A percentile compares a stretch with the other conserved stretches of the same genome.
phyloP scores from a whole-genome alignment of 2,797 vertebrate genomes.

The Trematomus bernacchii region DNA sequence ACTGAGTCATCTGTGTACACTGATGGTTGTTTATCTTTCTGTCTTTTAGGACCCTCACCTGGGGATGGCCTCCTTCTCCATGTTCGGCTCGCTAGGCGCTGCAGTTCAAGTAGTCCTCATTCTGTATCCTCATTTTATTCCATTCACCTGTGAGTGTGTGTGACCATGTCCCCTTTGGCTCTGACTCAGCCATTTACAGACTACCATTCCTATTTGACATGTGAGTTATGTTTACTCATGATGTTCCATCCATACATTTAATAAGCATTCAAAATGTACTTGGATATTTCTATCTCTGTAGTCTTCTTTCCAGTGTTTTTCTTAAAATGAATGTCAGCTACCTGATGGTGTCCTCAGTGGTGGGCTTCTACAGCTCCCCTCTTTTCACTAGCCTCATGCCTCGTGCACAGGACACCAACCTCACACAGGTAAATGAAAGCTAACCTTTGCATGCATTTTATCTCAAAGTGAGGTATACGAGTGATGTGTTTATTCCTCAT shows the following conservation, averaged over 20 bases:
- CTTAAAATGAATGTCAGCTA: conserved; percentile 85
- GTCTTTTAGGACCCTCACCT: conserved; percentile 89
- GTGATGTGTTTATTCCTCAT: neutral
- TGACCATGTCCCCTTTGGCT: neutral
- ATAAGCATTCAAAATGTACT: neutral
- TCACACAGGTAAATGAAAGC: conserved; percentile 89
- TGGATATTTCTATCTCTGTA: neutral
- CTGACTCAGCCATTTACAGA: conserved; percentile 18
- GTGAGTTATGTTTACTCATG: conserved; percentile 21
- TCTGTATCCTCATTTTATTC: conserved; percentile 94
- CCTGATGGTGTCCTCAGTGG: conserved; percentile 95
- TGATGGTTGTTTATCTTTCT: conserved; percentile 9
- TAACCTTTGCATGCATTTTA: neutral
- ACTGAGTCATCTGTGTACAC: neutral
- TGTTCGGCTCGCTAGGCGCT: conserved; percentile 96
- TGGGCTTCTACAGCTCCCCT: conserved; percentile 97
- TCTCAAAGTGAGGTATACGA: neutral
- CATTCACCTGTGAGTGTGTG: neutral
- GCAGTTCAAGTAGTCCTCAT: conserved; percentile 96
- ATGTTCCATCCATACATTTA: neutral
- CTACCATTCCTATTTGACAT: conserved; percentile 7
- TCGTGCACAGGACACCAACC: conserved; percentile 90
- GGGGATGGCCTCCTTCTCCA: conserved; percentile 95
- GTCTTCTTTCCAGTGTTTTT: conserved; percentile 30
- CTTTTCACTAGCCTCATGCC: conserved; percentile 92